phyloP scores from a whole-genome alignment of 2,113 vertebrate species.

The Lonchura striata region DNA sequence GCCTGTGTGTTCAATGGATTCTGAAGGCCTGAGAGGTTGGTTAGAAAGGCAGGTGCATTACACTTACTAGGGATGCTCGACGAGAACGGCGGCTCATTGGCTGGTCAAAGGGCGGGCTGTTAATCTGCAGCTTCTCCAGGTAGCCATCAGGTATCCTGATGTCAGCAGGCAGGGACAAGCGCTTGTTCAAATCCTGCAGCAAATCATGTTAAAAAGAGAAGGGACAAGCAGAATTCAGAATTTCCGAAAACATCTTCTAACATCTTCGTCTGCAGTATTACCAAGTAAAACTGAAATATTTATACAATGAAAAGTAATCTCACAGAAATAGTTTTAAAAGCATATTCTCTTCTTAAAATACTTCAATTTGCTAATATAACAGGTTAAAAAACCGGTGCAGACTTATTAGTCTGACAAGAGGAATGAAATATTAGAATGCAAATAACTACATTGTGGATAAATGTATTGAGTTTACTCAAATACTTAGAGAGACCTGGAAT shows the following conservation, averaged over 20 bases:
- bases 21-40: neutral
- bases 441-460: neutral
- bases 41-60: neutral
- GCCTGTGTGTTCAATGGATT: neutral
- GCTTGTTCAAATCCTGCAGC: constrained; percentile 93
- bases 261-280: neutral
- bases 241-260: neutral
- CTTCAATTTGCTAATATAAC: neutral
- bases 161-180: constrained; percentile 94
- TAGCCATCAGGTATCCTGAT: constrained; percentile 98
- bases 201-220: neutral
- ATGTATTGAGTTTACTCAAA: neutral
- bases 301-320: neutral
- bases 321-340: neutral
- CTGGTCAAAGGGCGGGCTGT: constrained; percentile 92
- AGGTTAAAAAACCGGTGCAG: neutral
- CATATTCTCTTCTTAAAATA: neutral
- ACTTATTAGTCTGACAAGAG: neutral
- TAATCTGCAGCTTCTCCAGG: constrained; percentile 95
- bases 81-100: constrained; percentile 95
- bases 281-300: neutral
- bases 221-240: neutral
- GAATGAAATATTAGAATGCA: neutral
- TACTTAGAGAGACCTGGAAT: neutral
- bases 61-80: constrained; percentile 91